Conservation (phyloP, 2,888 invertebrate genomes). For the Atherix ibis region DNA sequence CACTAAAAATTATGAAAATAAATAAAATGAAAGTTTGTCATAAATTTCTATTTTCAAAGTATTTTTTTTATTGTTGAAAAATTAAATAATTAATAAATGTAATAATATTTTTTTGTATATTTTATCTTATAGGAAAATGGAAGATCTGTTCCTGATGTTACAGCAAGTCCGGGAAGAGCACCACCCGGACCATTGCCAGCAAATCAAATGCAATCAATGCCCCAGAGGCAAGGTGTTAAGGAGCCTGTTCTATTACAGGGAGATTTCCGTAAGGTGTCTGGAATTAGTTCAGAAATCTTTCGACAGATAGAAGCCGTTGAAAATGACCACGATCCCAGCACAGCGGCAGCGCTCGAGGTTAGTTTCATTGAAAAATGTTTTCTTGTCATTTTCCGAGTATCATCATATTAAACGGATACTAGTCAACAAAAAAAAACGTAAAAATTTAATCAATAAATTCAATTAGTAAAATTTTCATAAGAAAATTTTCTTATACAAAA, state of each 20-base stretch:
- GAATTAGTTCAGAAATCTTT: conserved; percentile 92
- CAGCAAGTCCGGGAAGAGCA: conserved; percentile 74
- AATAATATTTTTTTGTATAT: conserved; percentile 5
- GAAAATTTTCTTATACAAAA: no score
- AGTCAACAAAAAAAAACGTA: background rate
- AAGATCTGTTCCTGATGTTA: conserved; percentile 81
- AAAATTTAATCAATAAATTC: background rate
- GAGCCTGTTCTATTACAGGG: conserved; percentile 76
- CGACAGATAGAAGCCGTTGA: conserved; percentile 93
- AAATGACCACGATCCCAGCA: conserved; percentile 87
- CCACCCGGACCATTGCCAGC: conserved; percentile 49
- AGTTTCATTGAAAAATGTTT: no score
- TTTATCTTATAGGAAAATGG: conserved; percentile 60
- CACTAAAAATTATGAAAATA: no score
- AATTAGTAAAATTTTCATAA: no score
- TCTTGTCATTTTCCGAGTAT: no score
- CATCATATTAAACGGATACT: background rate
- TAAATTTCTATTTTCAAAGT: no score
- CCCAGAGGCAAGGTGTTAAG: conserved; percentile 29
- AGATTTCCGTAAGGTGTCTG: conserved; percentile 91
- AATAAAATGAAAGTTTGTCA: no score
- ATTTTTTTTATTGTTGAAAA: no score
- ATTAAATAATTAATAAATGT: background rate
- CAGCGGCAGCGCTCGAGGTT: conserved; percentile 79
- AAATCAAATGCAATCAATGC: conserved; percentile 36